These are phyloP conservation scores for Adelphocoris suturalis DNA, from an alignment of 2,888 invertebrate species.

Conservation along the genomic window DNA sequence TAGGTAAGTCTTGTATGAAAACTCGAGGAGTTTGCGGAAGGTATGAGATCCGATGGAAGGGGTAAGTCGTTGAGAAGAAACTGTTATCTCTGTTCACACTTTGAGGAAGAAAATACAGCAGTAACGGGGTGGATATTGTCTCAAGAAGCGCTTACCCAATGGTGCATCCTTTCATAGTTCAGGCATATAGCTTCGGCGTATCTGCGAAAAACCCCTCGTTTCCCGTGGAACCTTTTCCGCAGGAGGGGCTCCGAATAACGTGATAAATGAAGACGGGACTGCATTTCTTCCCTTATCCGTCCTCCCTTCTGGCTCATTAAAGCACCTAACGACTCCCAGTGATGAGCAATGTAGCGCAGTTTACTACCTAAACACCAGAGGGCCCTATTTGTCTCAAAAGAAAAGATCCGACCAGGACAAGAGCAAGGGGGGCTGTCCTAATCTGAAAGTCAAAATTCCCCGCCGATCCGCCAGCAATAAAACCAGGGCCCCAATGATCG, in stretches of 20 bases:
- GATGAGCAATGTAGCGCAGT: slow-evolving; percentile 71
- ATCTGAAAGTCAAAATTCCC: slow-evolving; percentile 68
- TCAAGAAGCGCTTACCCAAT: slow-evolving; percentile 7
- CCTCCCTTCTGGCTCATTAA: slow-evolving; percentile 69
- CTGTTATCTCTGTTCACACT: slow-evolving; percentile 34
- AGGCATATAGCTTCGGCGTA: neutral
- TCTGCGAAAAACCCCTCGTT: slow-evolving; percentile 3
- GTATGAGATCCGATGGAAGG: neutral
- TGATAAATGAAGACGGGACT: slow-evolving; percentile 57
- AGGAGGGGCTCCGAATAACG: slow-evolving; percentile 31
- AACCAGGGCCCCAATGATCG: slow-evolving; percentile 62
- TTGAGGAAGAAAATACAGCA: slow-evolving; percentile 13
- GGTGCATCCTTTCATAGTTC: slow-evolving; percentile 10
- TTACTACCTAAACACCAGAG: slow-evolving; percentile 69
- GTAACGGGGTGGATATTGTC: slow-evolving; percentile 39
- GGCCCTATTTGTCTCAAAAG: slow-evolving; percentile 69
- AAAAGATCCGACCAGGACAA: neutral
- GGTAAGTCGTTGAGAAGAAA: slow-evolving; percentile 25
- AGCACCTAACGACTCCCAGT: slow-evolving; percentile 70
- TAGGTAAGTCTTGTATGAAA: neutral
- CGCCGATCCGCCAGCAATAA: slow-evolving; percentile 59
- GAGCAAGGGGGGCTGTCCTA: slow-evolving; percentile 20
- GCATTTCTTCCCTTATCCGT: slow-evolving; percentile 61
- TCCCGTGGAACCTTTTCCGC: neutral
- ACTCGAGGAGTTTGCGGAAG: neutral